Conservation (phyloP, 1,140 invertebrate genomes). For the Chironomus striatipennis region DNA sequence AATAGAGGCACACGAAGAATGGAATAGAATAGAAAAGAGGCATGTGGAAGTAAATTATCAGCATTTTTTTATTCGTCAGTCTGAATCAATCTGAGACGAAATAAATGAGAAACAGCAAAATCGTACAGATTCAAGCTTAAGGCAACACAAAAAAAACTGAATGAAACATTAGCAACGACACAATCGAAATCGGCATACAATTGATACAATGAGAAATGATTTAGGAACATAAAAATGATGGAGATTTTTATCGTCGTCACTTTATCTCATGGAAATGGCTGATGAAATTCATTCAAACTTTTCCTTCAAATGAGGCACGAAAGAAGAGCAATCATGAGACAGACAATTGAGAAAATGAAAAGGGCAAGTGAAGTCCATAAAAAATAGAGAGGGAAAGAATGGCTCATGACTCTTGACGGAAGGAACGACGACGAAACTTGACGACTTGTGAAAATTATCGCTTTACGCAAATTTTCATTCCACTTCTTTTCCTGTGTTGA, state of each 20-base stretch:
- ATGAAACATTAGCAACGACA: neutral
- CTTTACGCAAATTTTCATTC: neutral
- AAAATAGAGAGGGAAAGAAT: neutral
- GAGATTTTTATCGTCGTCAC: no score
- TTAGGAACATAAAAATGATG: neutral
- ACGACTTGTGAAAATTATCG: conserved; percentile 12
- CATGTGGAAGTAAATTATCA: neutral
- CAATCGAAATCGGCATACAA: neutral
- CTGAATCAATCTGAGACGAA: neutral
- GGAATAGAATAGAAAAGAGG: neutral
- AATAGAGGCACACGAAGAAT: no score
- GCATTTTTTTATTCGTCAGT: conserved; percentile 3
- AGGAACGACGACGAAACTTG: neutral
- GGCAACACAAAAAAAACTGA: no score
- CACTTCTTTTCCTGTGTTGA: neutral
- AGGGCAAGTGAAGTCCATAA: neutral
- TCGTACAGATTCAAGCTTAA: no score
- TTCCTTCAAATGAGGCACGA: no score
- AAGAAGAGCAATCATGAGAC: neutral
- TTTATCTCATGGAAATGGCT: no score
- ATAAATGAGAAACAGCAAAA: neutral
- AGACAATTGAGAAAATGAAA: neutral
- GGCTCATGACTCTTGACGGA: neutral
- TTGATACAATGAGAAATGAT: neutral
- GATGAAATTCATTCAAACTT: neutral